Base-by-base conservation (phyloP, 1,140 invertebrate genomes). In the Augochlora pura region DNA sequence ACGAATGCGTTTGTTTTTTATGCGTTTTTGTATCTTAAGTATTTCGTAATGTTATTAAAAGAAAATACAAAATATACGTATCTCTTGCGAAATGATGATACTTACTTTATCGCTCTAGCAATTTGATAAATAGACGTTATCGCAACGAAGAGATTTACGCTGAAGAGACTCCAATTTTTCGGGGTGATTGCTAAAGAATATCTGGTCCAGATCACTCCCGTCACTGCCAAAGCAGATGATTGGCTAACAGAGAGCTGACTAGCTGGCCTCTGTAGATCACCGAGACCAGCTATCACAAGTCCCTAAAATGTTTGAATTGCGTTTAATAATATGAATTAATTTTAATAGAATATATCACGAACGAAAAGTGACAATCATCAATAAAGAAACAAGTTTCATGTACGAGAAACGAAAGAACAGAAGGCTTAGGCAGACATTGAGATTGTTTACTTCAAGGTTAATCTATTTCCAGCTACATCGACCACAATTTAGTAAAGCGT, bases 161-260 rank as follows among this genome's bases (percentile, higher is more conserved):
- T 96, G 88, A 99, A 98, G 2, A 99, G 94, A 90, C 96, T 97
- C 92, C 96, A 99, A 93, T 99, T 99, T 93, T 98, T 98, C 3
- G 98, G 98, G 77, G 96, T 98, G 84, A 99, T 99, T 23, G 98
- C 98, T 83, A 99, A 92, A 0, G 98, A 99, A 90, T 99, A 99
- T 84, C 98, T 93, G 4, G 96, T 96, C 96, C 96, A 97, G 62
- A 97, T 96, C 57, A 96, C 66, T 32, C 97, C 97, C 27, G 96
- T 97, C 3, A 94, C 92, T 67, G 94, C 96, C 64, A 99, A 93
- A 21, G 98, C 97, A 54, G 91, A 92, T 49, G 97, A 97, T 93
- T 99, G 98, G 78, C 96, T 94, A 46, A 98, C 81, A 88, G 98
- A 99, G 52, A 99, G 94, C 90, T 97, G 96, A 82, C 98, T 97